Evolutionary conservation across 1,140 invertebrate species (phyloP).

Genomic region (Drosophila repleta): DNA sequence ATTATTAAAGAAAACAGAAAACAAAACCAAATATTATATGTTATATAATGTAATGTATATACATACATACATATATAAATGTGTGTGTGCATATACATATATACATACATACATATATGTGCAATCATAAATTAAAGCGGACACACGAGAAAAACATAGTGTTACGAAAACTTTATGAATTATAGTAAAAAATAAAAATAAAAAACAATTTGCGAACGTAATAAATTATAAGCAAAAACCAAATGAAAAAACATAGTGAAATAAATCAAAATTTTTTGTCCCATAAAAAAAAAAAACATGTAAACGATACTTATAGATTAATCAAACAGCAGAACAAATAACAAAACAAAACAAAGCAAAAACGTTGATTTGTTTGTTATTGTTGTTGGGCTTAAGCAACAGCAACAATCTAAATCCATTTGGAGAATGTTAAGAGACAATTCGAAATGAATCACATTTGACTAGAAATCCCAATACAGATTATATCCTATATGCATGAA

Average conservation of each 20-base stretch:
- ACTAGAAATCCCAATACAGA: constrained; percentile 26
- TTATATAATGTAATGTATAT: not conserved
- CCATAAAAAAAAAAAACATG: constrained; percentile 60
- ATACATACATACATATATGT: constrained; percentile 10
- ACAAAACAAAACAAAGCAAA: constrained; percentile 24
- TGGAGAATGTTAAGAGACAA: not conserved
- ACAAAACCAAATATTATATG: not conserved
- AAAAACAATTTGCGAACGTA: constrained; percentile 38
- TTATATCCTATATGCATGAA: constrained; percentile 6
- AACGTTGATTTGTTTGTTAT: constrained; percentile 7
- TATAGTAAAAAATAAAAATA: constrained; percentile 25
- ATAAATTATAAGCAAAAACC: constrained; percentile 29
- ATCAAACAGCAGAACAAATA: constrained; percentile 7
- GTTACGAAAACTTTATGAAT: constrained; percentile 38
- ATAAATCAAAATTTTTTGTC: constrained; percentile 80
- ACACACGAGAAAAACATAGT: constrained; percentile 3
- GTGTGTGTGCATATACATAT: constrained; percentile 5
- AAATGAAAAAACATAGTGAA: constrained; percentile 59
- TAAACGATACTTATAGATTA: constrained; percentile 33
- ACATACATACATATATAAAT: constrained; percentile 3
- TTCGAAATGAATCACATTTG: not conserved
- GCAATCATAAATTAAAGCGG: constrained; percentile 11
- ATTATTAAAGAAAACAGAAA: constrained; percentile 15
- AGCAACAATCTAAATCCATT: not conserved
- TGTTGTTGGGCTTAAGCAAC: constrained; percentile 13